Base-by-base conservation (phyloP, 2,113 vertebrate species). In the Dipodomys merriami region DNA sequence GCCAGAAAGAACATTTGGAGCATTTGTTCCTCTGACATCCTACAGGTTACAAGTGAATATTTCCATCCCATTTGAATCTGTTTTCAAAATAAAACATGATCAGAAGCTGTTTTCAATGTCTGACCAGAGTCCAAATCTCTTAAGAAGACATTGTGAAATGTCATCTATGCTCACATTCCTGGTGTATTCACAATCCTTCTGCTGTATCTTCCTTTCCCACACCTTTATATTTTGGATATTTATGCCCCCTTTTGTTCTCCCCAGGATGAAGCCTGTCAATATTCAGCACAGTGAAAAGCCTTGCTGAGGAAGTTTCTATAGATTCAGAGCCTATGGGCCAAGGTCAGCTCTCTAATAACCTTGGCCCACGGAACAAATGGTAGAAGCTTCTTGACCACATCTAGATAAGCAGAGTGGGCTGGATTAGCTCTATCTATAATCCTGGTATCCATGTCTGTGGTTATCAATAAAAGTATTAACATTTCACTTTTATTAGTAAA, bases 21-120 rank as follows among this genome's bases (percentile, higher is more conserved):
- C 67, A 49, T 80, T 93, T 90, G 30, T 86, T 93, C 35, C n/a
- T 82, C 73, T 91, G 87, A 91, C 62, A 95, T 73, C 83, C 39
- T 92, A 90, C 84, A 69, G 44, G 69, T 86, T 93, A 53, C 49
- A 69, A 81, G 71, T 78, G 86, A 96, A 71, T 90, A 94, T 95
- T 95, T 95, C 82, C 83, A 77, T 91, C 74, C 29, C 76, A 86
- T 91, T 93, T 96, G 90, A 90, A 94, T 93, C 78, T 96, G 82
- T 95, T 97, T 97, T 95, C 94, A 97, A 96, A 96, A 95, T 88
- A 95, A 95, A 96, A 73, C 2, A 2, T 94, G 82, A 87, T 90
- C 69, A 95, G 72, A 95, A 94, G 64, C 88, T 78, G 62, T 84
- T 95, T 79, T 87, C 81, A 90, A 53, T 90, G 78, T 93, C 83